These are phyloP conservation scores for Takifugu ocellatus DNA, from an alignment of 2,797 vertebrate species.

Conservation along the genomic window DNA sequence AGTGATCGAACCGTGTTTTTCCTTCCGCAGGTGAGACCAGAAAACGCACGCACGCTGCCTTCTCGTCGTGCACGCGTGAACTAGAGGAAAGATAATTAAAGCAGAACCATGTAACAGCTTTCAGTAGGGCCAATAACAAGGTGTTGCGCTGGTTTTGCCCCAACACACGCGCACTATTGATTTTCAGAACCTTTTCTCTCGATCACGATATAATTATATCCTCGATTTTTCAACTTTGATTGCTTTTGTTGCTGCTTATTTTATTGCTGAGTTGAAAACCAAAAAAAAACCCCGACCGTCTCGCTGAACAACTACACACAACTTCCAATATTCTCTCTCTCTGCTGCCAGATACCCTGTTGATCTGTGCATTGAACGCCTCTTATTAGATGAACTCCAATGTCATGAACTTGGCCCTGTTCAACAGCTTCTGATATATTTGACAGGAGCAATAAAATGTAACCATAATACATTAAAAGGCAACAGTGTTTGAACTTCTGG, in stretches of 20 bases:
- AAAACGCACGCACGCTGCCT: background rate
- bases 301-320: slow-evolving; percentile 7
- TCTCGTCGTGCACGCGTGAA: slow-evolving; percentile 7
- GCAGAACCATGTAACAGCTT: background rate
- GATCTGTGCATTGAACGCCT: slow-evolving; percentile 59
- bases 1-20: background rate
- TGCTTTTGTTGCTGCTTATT: too few relatives aligned
- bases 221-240: too few relatives aligned
- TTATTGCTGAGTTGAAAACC: too few relatives aligned
- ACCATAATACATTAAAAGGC: slow-evolving; percentile 74
- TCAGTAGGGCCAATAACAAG: background rate
- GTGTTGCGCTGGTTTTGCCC: slow-evolving; percentile 4
- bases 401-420: slow-evolving; percentile 68
- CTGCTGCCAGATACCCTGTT: slow-evolving; percentile 52
- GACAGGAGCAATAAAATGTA: slow-evolving; percentile 78
- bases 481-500: slow-evolving; percentile 73
- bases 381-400: slow-evolving; percentile 57
- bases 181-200: slow-evolving; percentile 19
- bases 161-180: slow-evolving; percentile 21
- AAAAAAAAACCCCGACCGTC: background rate
- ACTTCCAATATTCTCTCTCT: slow-evolving; percentile 1
- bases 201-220: too few relatives aligned
- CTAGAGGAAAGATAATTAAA: slow-evolving; percentile 18
- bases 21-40: slow-evolving; percentile 24
- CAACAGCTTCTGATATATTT: slow-evolving; percentile 73